Evolutionary conservation across 2,113 vertebrate species (phyloP).

Genomic region (Onychostruthus taczanowskii): DNA sequence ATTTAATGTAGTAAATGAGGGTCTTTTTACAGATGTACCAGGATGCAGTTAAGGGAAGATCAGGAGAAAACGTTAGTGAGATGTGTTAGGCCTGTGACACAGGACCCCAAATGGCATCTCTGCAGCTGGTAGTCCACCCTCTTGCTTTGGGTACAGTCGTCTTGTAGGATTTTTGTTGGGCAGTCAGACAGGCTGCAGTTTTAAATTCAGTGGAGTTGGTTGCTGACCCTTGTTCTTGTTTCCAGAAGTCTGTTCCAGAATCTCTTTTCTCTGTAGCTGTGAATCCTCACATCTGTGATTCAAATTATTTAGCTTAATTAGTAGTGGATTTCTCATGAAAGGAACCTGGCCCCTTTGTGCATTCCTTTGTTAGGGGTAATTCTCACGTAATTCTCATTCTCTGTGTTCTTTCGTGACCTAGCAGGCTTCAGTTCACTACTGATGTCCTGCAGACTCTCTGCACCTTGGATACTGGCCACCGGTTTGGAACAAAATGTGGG

Average conservation of each 20-base stretch:
- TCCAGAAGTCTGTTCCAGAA: not conserved
- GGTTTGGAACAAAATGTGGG: not conserved
- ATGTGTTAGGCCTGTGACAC: not conserved
- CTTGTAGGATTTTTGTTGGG: not conserved
- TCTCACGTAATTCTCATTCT: not conserved
- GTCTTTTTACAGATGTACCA: not conserved
- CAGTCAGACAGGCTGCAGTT: not conserved
- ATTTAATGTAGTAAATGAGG: not conserved
- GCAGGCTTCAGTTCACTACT: not conserved
- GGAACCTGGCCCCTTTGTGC: not conserved
- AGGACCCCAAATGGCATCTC: accelerated
- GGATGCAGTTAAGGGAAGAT: not conserved
- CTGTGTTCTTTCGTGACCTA: not conserved
- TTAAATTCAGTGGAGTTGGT: not conserved
- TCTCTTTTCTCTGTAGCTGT: not conserved
- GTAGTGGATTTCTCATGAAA: not conserved
- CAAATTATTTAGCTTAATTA: not conserved
- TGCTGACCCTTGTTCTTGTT: not conserved
- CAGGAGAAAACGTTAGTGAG: not conserved
- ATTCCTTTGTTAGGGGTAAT: not conserved
- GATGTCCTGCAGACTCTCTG: not conserved
- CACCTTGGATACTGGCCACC: not conserved
- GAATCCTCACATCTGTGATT: not conserved
- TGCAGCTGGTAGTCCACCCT: not conserved
- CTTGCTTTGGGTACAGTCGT: not conserved